phyloP scores from a whole-genome alignment of 2,888 invertebrate genomes.

The Agriopis aurantiaria region DNA sequence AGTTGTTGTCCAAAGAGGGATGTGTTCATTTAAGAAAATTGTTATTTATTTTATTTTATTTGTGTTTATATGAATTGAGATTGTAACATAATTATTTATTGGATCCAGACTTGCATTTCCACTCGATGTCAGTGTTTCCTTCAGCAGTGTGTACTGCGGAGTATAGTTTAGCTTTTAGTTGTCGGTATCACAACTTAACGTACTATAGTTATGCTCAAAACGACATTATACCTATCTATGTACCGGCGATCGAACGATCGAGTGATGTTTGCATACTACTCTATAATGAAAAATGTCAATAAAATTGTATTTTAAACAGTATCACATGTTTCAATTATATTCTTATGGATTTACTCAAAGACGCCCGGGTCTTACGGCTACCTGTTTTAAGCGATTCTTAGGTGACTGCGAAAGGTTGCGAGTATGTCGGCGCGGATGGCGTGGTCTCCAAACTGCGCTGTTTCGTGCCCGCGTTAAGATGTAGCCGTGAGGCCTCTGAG shows the following conservation, averaged over 20 bases:
- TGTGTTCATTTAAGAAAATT: constrained; percentile 80
- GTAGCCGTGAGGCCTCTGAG: too few species aligned
- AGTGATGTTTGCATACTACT: constrained; percentile 84
- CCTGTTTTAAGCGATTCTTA: too few species aligned
- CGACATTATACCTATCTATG: constrained; percentile 61
- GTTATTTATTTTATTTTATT: constrained; percentile 62
- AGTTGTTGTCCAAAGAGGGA: constrained; percentile 78
- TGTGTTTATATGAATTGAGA: constrained; percentile 67
- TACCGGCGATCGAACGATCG: constrained; percentile 71
- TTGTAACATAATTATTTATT: constrained; percentile 79
- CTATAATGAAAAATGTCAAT: constrained; percentile 83
- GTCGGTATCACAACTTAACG: constrained; percentile 45
- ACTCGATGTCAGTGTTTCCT: constrained; percentile 58
- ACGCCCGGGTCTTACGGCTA: too few species aligned
- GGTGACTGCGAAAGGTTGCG: too few species aligned
- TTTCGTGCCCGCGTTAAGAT: too few species aligned
- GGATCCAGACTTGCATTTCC: constrained; percentile 82
- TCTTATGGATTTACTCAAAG: neutral
- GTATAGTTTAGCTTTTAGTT: constrained; percentile 57
- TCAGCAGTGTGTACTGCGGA: constrained; percentile 41
- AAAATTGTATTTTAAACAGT: constrained; percentile 84
- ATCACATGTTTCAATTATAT: constrained; percentile 52
- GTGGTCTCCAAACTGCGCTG: too few species aligned
- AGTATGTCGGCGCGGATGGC: too few species aligned
- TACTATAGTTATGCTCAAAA: constrained; percentile 73